Conservation (phyloP, 2,888 invertebrate genomes). For the Allacma fusca region DNA sequence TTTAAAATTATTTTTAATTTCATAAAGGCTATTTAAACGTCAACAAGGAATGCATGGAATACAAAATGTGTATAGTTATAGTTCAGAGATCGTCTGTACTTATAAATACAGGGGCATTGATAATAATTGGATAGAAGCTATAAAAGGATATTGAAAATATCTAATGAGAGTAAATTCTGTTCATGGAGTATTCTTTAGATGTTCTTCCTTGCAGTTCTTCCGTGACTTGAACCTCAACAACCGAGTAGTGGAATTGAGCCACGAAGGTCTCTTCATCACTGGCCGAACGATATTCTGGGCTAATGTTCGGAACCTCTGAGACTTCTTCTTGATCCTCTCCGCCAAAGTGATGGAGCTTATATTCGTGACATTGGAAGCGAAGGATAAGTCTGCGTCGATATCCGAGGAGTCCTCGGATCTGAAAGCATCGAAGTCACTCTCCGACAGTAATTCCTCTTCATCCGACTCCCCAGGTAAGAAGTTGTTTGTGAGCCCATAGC, state of each 20-base stretch:
- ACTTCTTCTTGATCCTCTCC: slow-evolving; percentile 13
- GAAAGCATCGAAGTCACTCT: background rate
- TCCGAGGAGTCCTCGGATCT: background rate
- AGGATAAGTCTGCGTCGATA: slow-evolving; percentile 1
- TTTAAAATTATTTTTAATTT: no score
- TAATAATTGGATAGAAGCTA: no score
- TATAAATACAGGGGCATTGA: no score
- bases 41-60: no score
- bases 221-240: background rate
- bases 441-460: background rate
- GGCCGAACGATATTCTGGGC: slow-evolving; percentile 7
- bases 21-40: no score
- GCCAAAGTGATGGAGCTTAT: background rate
- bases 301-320: slow-evolving; percentile 6
- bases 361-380: background rate
- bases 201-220: background rate
- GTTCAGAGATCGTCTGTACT: no score
- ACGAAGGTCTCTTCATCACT: slow-evolving; percentile 17
- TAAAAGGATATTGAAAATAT: no score
- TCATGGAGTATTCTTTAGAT: background rate
- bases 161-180: no score
- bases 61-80: no score
- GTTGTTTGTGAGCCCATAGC: slow-evolving; percentile 20
- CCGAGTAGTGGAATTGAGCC: background rate
- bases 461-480: background rate